A percentile compares a stretch with the other conserved stretches of the same genome.
Conservation (phyloP, 2,113 vertebrate genomes). For the Baryphthengus martii region DNA sequence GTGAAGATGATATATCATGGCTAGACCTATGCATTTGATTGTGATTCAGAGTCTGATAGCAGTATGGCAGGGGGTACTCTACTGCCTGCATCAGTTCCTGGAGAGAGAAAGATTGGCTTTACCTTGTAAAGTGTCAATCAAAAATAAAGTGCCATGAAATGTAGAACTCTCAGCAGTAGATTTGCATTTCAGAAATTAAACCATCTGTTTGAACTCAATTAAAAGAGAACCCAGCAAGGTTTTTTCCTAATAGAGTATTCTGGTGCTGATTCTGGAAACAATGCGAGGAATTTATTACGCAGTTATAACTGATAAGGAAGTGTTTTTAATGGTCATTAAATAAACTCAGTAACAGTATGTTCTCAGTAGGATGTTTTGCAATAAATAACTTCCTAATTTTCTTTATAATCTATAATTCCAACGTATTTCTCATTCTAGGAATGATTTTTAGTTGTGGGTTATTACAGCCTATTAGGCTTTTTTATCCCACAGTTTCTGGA, state of each 20-base stretch:
- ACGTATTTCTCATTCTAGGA: slow-evolving; percentile 21
- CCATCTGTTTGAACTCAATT: slow-evolving; percentile 57
- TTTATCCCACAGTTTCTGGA: neutral
- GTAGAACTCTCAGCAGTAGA: slow-evolving; percentile 23
- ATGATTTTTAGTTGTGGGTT: neutral
- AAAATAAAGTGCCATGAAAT: slow-evolving; percentile 46
- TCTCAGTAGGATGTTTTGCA: neutral
- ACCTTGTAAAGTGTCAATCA: slow-evolving; percentile 37
- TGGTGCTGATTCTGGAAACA: slow-evolving; percentile 44
- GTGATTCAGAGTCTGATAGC: neutral
- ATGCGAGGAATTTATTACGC: slow-evolving; percentile 27
- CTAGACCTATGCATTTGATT: neutral
- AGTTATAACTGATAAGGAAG: slow-evolving; percentile 53
- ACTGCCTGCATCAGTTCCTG: neutral
- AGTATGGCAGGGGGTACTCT: neutral
- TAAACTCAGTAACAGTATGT: neutral
- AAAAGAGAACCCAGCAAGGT: slow-evolving; percentile 10
- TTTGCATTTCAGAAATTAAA: slow-evolving; percentile 56
- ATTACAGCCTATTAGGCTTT: neutral
- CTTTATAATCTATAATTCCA: neutral
- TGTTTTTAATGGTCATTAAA: slow-evolving; percentile 42
- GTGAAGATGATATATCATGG: neutral
- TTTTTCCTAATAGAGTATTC: slow-evolving; percentile 32
- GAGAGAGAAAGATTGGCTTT: slow-evolving; percentile 1
- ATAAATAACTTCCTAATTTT: slow-evolving; percentile 49